phyloP scores from a whole-genome alignment of 2,888 invertebrate genomes.

The Hyppa rectilinea region DNA sequence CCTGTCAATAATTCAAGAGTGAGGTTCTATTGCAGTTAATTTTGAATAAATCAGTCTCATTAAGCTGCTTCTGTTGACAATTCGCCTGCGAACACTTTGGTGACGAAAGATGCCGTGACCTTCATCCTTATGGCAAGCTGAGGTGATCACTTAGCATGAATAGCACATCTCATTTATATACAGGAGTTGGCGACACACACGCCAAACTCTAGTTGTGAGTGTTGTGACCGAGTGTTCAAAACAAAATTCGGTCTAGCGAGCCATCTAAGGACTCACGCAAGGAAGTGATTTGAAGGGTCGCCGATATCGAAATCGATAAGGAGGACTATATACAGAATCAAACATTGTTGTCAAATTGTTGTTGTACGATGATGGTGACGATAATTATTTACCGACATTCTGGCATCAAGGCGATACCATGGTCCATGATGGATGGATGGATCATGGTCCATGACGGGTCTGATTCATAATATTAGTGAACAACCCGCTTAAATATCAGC shows the following conservation, averaged over 20 bases:
- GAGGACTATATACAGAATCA: neutral
- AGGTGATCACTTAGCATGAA: neutral
- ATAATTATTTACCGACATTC: neutral
- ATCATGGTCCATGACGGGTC: neutral
- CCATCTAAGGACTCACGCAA: too few relatives aligned
- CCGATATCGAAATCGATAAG: too few relatives aligned
- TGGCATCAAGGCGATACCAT: neutral
- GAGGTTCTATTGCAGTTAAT: neutral
- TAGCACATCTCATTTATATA: neutral
- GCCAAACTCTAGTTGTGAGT: too few relatives aligned
- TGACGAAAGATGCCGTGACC: neutral
- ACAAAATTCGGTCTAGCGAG: too few relatives aligned
- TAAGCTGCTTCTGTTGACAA: neutral
- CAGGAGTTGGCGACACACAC: neutral
- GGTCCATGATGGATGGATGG: too few relatives aligned
- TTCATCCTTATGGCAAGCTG: neutral
- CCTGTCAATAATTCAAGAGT: neutral
- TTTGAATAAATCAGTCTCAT: neutral
- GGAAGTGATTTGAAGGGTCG: too few relatives aligned
- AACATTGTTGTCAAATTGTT: neutral
- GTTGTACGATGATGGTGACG: neutral
- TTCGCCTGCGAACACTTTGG: neutral
- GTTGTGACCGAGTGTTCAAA: too few relatives aligned
- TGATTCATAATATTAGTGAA: constrained; percentile 2
- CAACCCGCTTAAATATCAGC: too few relatives aligned